These are phyloP conservation scores for Propithecus perrieri DNA, from an alignment of 2,797 vertebrate genomes.

Conservation along the genomic window DNA sequence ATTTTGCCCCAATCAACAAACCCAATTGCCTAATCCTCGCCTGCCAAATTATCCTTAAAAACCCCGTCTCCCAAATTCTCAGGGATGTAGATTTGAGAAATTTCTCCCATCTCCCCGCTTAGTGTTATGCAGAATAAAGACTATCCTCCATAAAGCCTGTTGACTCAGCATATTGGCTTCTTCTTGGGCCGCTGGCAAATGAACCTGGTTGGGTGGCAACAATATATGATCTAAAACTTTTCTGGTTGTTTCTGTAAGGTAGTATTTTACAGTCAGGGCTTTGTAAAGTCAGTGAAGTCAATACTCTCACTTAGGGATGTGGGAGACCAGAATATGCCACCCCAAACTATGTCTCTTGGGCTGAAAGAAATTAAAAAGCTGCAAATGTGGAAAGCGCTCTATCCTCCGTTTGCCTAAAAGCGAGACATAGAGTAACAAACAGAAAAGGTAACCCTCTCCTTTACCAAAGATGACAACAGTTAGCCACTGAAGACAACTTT, in stretches of 20 bases:
- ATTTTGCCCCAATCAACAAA: no score
- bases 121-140: no score
- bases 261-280: constrained; percentile 60
- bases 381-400: neutral
- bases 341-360: neutral
- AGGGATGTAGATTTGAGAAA: no score
- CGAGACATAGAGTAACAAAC: neutral
- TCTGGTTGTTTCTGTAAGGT: constrained; percentile 56
- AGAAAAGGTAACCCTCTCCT: neutral
- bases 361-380: neutral
- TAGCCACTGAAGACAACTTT: neutral
- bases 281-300: constrained; percentile 68
- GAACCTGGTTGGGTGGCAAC: no score
- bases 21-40: no score
- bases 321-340: neutral
- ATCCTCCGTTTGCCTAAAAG: neutral
- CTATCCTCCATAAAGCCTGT: no score
- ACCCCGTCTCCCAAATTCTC: no score
- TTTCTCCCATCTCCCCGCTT: no score
- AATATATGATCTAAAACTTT: constrained; percentile 12
- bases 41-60: no score
- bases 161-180: no score
- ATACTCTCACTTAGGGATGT: neutral
- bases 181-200: no score
- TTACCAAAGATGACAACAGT: neutral